These are phyloP conservation scores for Mellilla xanthometata DNA, from an alignment of 2,888 invertebrate species.

Conservation along the genomic window DNA sequence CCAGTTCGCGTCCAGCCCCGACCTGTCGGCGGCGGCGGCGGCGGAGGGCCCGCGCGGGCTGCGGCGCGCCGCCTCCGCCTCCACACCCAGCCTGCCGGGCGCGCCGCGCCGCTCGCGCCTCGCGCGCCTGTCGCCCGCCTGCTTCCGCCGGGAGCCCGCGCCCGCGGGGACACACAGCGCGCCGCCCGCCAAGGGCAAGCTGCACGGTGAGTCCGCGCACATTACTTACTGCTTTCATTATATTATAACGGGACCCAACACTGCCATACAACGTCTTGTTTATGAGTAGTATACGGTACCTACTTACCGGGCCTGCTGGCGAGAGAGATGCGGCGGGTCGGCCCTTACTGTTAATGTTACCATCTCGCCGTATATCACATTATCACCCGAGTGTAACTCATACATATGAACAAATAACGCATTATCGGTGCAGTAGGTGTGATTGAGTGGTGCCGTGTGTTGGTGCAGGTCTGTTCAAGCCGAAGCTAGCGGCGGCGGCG, in stretches of 20 bases:
- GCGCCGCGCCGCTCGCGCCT: slow-evolving; percentile 54
- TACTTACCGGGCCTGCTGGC: too few species aligned
- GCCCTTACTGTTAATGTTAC: too few species aligned
- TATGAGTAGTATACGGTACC: too few species aligned
- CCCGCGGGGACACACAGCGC: slow-evolving; percentile 52
- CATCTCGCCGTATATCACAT: too few species aligned
- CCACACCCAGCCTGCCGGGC: slow-evolving; percentile 59
- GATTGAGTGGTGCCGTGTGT: too few species aligned
- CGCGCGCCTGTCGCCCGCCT: slow-evolving; percentile 54
- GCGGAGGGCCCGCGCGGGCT: slow-evolving; percentile 19
- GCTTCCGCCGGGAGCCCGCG: slow-evolving; percentile 23
- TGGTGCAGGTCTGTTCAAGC: slow-evolving; percentile 62
- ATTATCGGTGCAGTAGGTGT: too few species aligned
- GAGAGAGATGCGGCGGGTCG: too few species aligned
- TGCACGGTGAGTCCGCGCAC: slow-evolving; percentile 55
- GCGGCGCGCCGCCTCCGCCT: slow-evolving; percentile 58
- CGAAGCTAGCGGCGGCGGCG: slow-evolving; percentile 57
- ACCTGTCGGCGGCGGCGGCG: slow-evolving; percentile 47
- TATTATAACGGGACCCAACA: too few species aligned
- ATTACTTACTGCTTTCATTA: too few species aligned
- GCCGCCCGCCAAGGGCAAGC: slow-evolving; percentile 48
- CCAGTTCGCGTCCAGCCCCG: slow-evolving; percentile 71
- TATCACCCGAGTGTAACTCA: too few species aligned
- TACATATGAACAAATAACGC: too few species aligned
- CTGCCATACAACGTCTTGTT: too few species aligned